A percentile compares a stretch with the other conserved stretches of the same genome.
Conservation (phyloP, 2,797 vertebrate species). For the Dendrocincla fuliginosa region DNA sequence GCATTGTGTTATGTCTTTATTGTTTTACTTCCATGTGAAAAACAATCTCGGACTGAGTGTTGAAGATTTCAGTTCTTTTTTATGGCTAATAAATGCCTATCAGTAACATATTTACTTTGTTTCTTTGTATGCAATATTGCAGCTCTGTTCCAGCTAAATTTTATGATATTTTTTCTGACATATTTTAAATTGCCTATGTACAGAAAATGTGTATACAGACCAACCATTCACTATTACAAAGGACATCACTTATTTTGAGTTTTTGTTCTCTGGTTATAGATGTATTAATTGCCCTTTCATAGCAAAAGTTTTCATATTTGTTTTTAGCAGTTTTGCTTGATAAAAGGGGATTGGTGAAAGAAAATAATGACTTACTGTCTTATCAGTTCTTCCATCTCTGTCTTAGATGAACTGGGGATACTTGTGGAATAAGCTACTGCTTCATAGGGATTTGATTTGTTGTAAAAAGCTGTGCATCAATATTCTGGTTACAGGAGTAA, state of each 20-base stretch:
- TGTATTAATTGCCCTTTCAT: neutral
- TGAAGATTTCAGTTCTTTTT: neutral
- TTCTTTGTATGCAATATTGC: neutral
- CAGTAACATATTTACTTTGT: neutral
- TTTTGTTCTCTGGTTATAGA: neutral
- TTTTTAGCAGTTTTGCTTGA: neutral
- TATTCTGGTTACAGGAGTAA: neutral
- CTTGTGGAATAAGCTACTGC: neutral
- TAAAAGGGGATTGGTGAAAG: neutral
- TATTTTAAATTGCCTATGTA: neutral
- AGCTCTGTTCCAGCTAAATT: neutral
- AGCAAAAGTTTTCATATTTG: neutral
- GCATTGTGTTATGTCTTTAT: neutral
- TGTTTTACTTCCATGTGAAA: neutral
- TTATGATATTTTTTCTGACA: neutral
- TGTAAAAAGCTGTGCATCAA: neutral
- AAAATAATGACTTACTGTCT: neutral
- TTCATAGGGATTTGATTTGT: neutral
- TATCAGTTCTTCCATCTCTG: neutral
- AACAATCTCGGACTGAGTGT: neutral
- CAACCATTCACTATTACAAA: neutral
- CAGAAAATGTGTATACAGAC: neutral
- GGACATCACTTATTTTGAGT: neutral
- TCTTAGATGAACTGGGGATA: neutral
- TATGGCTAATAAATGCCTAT: neutral